Evolutionary conservation across 2,888 invertebrate species (phyloP), one percentile per base, ranked within the genome.

Genomic region (Acronicta aceris): DNA sequence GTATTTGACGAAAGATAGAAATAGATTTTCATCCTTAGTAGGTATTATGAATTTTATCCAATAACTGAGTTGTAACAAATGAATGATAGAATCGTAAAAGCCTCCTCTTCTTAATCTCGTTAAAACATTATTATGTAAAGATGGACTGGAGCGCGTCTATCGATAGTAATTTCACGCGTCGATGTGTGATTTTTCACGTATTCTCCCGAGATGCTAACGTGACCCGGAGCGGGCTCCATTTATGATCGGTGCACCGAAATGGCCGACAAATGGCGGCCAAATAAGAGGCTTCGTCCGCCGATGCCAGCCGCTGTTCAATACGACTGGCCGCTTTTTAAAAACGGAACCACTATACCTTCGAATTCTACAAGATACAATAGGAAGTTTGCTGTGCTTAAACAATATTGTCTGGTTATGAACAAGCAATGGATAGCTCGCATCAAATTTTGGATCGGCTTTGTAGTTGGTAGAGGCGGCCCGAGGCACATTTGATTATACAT

Each of bases 401-500:
- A n/a, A 7, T 30, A 21, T 16, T 52, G 25, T 27, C 21, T 54
- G 17, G 13, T 61, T 57, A 21, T n/a, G 64, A 72, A 59, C 27
- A 17, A 71, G 87, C 82, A 78, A 82, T 91, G 89, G 72, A 87
- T 59, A 42, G 46, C 42, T 43, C 40, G 42, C 16, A 36, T 59
- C 45, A 27, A 45, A 57, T 55, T 63, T 69, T 54, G 43, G 40
- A 64, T 75, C 78, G 78, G 52, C 47, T 67, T 71, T 64, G 74
- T 70, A 60, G 69, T 67, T 81, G 71, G 87, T 89, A 81, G 80
- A 81, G 81, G 86, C 51, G 81, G 90, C 94, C 92, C 84, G 89
- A 88, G 93, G 94, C 94, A 89, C 90, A 89, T 94, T 93, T 94
- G 94, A 94, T 94, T 94, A 94, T 93, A 94, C 90, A 94, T 94